phyloP scores from a whole-genome alignment of 2,113 vertebrate species.

The Cyprinus carpio region DNA sequence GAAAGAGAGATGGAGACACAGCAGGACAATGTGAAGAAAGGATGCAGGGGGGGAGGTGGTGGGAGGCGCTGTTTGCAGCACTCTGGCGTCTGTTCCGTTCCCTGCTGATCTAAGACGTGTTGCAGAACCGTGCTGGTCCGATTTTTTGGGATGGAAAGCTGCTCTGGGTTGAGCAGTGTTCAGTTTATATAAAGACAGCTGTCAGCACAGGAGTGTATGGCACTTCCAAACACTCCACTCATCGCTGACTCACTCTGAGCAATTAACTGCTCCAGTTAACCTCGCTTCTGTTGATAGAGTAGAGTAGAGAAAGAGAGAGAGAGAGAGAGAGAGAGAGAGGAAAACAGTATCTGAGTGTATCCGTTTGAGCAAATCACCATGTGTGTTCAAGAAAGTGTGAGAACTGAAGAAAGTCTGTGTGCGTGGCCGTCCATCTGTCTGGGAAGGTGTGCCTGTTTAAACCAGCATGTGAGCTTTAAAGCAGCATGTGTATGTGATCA shows the following conservation, averaged over 20 bases:
- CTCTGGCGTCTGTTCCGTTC: slow-evolving; percentile 49
- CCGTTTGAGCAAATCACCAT: slow-evolving; percentile 39
- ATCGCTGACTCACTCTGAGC: slow-evolving; percentile 53
- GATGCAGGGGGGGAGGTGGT: slow-evolving; percentile 15
- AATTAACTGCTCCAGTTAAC: slow-evolving; percentile 56
- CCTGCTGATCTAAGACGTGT: slow-evolving; percentile 49
- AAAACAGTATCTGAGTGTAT: slow-evolving; percentile 24
- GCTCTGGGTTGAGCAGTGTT: slow-evolving; percentile 48
- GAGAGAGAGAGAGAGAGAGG: slow-evolving; percentile 24
- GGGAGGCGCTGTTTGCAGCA: slow-evolving; percentile 43
- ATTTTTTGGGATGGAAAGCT: slow-evolving; percentile 30
- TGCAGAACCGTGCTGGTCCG: slow-evolving; percentile 46
- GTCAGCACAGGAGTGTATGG: slow-evolving; percentile 51
- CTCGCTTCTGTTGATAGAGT: slow-evolving; percentile 41
- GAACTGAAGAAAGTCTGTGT: slow-evolving; percentile 31
- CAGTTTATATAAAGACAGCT: slow-evolving; percentile 61
- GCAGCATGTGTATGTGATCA: slow-evolving; percentile 34
- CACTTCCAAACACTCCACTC: slow-evolving; percentile 48
- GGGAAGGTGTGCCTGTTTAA: slow-evolving; percentile 51
- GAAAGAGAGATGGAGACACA: slow-evolving; percentile 50
- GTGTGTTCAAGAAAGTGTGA: slow-evolving; percentile 31
- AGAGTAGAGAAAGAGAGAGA: slow-evolving; percentile 20
- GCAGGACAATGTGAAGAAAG: slow-evolving; percentile 27
- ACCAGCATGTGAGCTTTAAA: slow-evolving; percentile 37
- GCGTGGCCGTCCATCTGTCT: slow-evolving; percentile 39